Percentiles rank a stretch among this genome's conserved stretches.
These are phyloP conservation scores for Tapirus indicus DNA, from an alignment of 2,797 vertebrate genomes.

Conservation along the genomic window DNA sequence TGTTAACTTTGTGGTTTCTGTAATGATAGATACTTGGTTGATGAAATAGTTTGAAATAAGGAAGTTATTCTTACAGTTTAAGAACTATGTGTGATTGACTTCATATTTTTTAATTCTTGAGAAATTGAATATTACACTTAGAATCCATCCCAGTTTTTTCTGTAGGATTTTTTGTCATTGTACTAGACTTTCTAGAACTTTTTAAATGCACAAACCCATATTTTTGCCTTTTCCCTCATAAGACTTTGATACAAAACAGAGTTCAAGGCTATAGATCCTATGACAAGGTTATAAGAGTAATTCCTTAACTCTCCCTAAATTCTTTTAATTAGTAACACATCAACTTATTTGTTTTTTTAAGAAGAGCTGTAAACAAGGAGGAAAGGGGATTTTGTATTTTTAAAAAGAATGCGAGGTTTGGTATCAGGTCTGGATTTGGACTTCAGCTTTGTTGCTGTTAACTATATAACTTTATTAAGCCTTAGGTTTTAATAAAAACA, in stretches of 20 bases:
- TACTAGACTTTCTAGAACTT: slow-evolving; percentile 7
- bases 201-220: background rate
- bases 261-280: background rate
- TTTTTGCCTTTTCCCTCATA: background rate
- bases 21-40: slow-evolving; percentile 63
- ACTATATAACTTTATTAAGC: slow-evolving; percentile 49
- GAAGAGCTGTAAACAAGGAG: slow-evolving; percentile 35
- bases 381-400: slow-evolving; percentile 43
- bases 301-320: slow-evolving; percentile 24
- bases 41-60: slow-evolving; percentile 67
- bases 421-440: slow-evolving; percentile 30
- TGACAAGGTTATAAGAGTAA: slow-evolving; percentile 38
- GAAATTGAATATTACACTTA: slow-evolving; percentile 16
- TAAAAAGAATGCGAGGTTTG: background rate
- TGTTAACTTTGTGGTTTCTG: slow-evolving; percentile 77
- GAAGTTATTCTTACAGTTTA: slow-evolving; percentile 61
- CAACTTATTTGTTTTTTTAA: background rate
- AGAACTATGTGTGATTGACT: slow-evolving; percentile 63
- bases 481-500: slow-evolving; percentile 56
- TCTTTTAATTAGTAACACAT: slow-evolving; percentile 50
- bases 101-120: slow-evolving; percentile 56
- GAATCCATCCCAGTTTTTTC: slow-evolving; percentile 37
- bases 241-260: slow-evolving; percentile 50
- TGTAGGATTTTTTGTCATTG: slow-evolving; percentile 8
- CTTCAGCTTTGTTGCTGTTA: slow-evolving; percentile 53